phyloP scores from a whole-genome alignment of 2,797 vertebrate species.

The Chelon auratus region DNA sequence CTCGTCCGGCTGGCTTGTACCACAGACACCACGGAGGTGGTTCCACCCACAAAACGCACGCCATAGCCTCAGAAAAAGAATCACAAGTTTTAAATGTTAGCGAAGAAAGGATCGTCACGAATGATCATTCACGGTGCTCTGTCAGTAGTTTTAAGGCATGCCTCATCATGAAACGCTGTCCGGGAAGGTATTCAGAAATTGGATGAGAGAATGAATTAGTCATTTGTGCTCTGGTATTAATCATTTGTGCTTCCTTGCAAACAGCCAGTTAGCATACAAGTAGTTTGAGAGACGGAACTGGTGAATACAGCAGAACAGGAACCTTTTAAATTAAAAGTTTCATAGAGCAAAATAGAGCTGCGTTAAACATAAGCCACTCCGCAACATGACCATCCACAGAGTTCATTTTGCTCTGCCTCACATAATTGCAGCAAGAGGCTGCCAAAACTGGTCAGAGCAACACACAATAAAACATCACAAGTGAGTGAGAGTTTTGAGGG shows the following conservation, averaged over 20 bases:
- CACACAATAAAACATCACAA: no score
- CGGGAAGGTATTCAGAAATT: background rate
- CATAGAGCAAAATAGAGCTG: background rate
- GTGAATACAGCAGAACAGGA: background rate
- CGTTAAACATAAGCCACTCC: background rate
- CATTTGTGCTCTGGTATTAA: background rate
- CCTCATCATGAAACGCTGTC: no score
- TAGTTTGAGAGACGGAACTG: background rate
- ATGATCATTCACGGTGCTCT: background rate
- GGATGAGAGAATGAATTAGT: background rate
- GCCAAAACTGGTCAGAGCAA: background rate
- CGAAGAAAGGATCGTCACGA: background rate
- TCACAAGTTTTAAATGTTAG: background rate
- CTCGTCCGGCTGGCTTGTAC: slow-evolving; percentile 13
- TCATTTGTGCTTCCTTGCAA: background rate
- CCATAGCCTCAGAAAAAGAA: background rate
- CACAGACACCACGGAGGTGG: slow-evolving; percentile 13
- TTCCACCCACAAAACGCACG: slow-evolving; percentile 8
- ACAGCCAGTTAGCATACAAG: background rate
- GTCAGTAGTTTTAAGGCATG: no score
- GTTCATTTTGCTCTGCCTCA: background rate
- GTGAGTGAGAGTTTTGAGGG: no score
- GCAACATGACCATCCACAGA: background rate
- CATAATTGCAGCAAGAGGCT: background rate
- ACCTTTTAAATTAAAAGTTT: background rate